Evolutionary conservation across 2,888 invertebrate genomes (phyloP).

Genomic region (Diadegma fenestrale): DNA sequence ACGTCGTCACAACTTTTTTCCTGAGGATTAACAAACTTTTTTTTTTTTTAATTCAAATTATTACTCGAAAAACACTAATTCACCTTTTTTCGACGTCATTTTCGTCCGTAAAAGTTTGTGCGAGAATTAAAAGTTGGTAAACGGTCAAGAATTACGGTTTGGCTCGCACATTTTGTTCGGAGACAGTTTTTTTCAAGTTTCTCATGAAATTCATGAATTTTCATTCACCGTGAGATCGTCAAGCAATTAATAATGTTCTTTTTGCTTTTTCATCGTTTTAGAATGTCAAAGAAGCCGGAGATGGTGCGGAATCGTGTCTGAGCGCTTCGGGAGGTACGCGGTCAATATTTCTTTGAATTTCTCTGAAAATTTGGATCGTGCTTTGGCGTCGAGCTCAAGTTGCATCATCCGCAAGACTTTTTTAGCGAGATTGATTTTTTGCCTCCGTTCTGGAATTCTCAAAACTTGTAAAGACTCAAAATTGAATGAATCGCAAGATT

Average conservation of each 20-base stretch:
- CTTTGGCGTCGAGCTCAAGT: background rate
- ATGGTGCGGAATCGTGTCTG: constrained; percentile 44
- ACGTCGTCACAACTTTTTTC: too few relatives aligned
- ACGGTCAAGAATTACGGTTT: background rate
- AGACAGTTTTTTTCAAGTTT: background rate
- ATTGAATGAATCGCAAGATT: background rate
- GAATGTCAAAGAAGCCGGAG: constrained; percentile 46
- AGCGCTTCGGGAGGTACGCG: constrained; percentile 1
- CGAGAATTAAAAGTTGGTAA: background rate
- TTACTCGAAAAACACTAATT: background rate
- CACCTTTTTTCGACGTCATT: background rate
- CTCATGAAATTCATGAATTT: background rate
- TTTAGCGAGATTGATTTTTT: background rate
- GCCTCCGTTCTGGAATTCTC: background rate
- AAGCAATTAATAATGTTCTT: background rate
- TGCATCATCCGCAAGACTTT: background rate
- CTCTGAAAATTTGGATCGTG: background rate
- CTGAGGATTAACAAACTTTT: background rate
- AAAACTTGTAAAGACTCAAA: background rate
- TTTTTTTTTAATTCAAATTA: too few relatives aligned
- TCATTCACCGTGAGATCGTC: background rate
- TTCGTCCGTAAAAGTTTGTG: background rate
- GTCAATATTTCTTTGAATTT: background rate
- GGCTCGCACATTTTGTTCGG: background rate
- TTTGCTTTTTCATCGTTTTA: constrained; percentile 33